Conservation (phyloP, 2,888 invertebrate genomes). For the Conistra vaccinii region DNA sequence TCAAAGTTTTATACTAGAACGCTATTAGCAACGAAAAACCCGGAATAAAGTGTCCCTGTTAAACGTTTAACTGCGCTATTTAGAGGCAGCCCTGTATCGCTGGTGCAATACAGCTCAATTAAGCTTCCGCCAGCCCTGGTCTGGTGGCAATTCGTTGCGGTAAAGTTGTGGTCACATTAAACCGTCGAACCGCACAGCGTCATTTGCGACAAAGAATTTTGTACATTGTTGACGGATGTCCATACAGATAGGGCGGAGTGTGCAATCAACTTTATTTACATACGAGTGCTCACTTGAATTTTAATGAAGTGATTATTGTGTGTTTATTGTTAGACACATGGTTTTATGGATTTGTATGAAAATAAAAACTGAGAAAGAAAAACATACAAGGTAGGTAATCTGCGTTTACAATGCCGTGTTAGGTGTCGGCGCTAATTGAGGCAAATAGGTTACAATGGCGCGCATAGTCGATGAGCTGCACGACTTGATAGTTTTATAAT, state of each 20-base stretch:
- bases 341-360: conserved; percentile 13
- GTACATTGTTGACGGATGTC: conserved; percentile 66
- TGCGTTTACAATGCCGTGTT: conserved; percentile 56
- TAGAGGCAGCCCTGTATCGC: conserved; percentile 66
- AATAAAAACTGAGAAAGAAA: conserved; percentile 32
- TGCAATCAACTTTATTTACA: conserved; percentile 58
- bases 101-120: conserved; percentile 77
- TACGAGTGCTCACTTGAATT: conserved; percentile 53
- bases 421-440: conserved; percentile 60
- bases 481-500: conserved; percentile 34
- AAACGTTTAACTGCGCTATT: conserved; percentile 70
- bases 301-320: conserved; percentile 48
- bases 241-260: conserved; percentile 42
- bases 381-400: conserved; percentile 34
- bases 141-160: conserved; percentile 80
- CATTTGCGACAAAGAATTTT: conserved; percentile 72
- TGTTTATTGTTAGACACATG: conserved; percentile 28
- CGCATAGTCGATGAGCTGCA: conserved; percentile 39
- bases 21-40: conserved; percentile 68
- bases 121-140: conserved; percentile 74
- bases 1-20: conserved; percentile 62
- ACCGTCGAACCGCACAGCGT: conserved; percentile 74
- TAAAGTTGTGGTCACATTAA: conserved; percentile 78
- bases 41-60: conserved; percentile 67
- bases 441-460: conserved; percentile 55